Evolutionary conservation across 1,140 invertebrate genomes (phyloP).

Genomic region (Cephus cinctus): DNA sequence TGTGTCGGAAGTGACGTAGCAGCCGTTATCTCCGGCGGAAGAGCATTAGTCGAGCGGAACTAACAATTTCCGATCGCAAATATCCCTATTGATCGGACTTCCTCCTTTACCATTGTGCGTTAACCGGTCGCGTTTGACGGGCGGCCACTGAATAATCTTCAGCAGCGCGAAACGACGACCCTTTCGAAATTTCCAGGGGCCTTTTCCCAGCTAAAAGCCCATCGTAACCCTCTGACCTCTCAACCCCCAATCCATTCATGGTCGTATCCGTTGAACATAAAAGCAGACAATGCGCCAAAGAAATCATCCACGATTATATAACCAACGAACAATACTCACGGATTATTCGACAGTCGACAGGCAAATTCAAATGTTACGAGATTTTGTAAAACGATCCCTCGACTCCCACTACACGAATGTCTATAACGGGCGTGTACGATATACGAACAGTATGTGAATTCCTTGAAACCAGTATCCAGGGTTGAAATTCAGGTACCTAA

Average conservation of each 20-base stretch:
- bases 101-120: conserved; percentile 30
- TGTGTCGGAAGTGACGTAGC: conserved; percentile 26
- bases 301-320: too few relatives aligned
- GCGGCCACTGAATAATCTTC: conserved; percentile 12
- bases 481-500: neutral
- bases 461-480: neutral
- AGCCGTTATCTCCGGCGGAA: conserved; percentile 31
- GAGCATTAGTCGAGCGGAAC: conserved; percentile 38
- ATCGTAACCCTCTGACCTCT: too few relatives aligned
- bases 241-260: too few relatives aligned
- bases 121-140: conserved; percentile 5
- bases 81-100: conserved; percentile 35
- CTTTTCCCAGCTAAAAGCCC: neutral
- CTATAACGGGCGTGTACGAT: too few relatives aligned
- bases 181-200: neutral
- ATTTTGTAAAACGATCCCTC: too few relatives aligned
- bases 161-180: neutral
- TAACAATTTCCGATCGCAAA: conserved; percentile 42
- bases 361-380: too few relatives aligned
- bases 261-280: too few relatives aligned
- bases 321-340: too few relatives aligned
- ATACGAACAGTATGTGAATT: too few relatives aligned
- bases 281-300: too few relatives aligned
- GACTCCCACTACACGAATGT: too few relatives aligned
- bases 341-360: too few relatives aligned